Percentiles rank a stretch among this genome's conserved stretches.
Evolutionary conservation across 2,888 invertebrate genomes (phyloP).

Genomic region (Oeneis ivallda): DNA sequence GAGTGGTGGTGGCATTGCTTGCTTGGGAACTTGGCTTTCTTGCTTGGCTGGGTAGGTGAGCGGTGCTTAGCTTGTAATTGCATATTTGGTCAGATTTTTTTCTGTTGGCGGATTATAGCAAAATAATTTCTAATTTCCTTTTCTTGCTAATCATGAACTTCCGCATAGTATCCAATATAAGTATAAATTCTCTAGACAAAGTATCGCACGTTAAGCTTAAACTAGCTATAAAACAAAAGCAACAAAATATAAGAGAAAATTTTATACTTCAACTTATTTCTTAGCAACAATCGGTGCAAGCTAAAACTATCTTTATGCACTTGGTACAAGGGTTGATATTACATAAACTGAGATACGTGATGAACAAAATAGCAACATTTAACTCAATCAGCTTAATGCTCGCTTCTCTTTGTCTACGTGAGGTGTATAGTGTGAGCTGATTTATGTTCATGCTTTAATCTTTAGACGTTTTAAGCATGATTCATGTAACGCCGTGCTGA

Average conservation of each 20-base stretch:
- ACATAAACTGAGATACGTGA: constrained; percentile 1
- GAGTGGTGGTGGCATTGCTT: too few species aligned
- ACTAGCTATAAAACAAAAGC: constrained; percentile 25
- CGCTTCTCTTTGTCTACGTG: constrained; percentile 36
- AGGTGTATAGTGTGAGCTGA: constrained; percentile 30
- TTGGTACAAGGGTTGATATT: constrained; percentile 10
- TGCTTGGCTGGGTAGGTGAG: too few species aligned
- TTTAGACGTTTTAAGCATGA: neutral
- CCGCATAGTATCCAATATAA: too few species aligned
- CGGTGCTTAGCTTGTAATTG: too few species aligned
- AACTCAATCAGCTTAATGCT: constrained; percentile 42
- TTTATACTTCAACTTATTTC: constrained; percentile 23
- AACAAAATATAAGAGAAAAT: constrained; percentile 23
- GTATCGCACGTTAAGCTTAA: constrained; percentile 22
- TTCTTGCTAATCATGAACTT: too few species aligned
- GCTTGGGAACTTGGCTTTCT: too few species aligned
- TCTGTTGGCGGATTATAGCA: too few species aligned
- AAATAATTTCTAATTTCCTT: too few species aligned
- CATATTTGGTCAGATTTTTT: too few species aligned
- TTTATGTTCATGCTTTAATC: constrained; percentile 26
- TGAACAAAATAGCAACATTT: constrained; percentile 37
- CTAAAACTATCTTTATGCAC: constrained; percentile 9
- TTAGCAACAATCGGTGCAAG: neutral
- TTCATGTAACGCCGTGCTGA: neutral
- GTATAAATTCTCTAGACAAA: constrained; percentile 24